Conservation (phyloP, 1,140 invertebrate species). For the Brachystomella parvula region DNA sequence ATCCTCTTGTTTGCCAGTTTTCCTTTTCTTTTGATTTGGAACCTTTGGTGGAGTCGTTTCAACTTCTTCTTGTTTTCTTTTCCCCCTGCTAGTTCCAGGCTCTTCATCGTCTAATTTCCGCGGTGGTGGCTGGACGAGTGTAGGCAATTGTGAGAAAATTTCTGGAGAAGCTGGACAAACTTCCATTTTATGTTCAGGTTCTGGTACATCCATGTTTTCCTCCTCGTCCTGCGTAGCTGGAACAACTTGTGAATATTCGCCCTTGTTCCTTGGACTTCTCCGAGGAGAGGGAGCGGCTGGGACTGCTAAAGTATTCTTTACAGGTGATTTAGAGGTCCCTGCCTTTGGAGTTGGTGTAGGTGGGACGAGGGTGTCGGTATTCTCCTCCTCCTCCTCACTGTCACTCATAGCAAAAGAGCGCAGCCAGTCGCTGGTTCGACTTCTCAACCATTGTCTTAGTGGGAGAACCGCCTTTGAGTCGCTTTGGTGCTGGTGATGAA, state of each 20-base stretch:
- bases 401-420: not conserved
- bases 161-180: not conserved
- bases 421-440: too few relatives aligned
- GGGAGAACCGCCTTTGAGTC: too few relatives aligned
- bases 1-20: not conserved
- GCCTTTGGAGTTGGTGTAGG: not conserved
- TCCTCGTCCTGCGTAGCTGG: too few relatives aligned
- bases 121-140: not conserved
- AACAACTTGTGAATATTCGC: too few relatives aligned
- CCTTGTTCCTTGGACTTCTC: not conserved
- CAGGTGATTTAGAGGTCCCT: not conserved
- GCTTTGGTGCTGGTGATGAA: too few relatives aligned
- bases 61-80: not conserved
- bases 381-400: not conserved
- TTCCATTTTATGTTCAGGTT: too few relatives aligned
- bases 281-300: not conserved
- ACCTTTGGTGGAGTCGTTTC: not conserved
- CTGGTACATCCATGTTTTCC: too few relatives aligned
- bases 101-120: not conserved
- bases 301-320: not conserved
- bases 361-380: not conserved
- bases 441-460: too few relatives aligned
- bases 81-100: not conserved
- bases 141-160: not conserved
- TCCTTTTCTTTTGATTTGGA: not conserved